Evolutionary conservation across 2,113 vertebrate species (phyloP).

Genomic region (Poicephalus gulielmi): DNA sequence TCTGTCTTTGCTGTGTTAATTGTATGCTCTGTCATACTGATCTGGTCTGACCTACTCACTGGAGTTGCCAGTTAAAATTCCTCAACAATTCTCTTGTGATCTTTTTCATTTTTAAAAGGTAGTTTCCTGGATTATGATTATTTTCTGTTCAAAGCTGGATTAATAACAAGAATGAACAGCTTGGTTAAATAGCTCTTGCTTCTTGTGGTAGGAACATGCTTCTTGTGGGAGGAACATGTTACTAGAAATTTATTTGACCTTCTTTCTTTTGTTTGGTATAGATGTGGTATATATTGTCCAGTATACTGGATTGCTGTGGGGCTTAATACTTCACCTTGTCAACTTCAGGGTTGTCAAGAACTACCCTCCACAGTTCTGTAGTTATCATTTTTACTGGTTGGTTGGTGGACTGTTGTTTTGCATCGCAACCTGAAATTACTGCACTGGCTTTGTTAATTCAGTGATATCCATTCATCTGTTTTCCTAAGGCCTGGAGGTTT

Average conservation of each 20-base stretch:
- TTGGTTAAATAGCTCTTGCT: background rate
- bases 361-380: accelerated
- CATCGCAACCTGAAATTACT: background rate
- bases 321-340: background rate
- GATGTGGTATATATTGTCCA: background rate
- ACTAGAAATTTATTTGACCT: background rate
- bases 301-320: background rate
- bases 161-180: background rate
- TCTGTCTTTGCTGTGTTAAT: background rate
- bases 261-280: background rate
- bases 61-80: background rate
- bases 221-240: background rate
- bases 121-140: background rate
- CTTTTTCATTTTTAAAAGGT: background rate
- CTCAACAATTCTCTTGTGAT: background rate
- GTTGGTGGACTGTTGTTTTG: background rate
- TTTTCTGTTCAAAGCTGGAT: background rate
- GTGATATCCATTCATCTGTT: background rate
- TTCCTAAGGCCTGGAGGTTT: background rate
- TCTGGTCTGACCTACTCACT: background rate
- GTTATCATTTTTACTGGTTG: background rate
- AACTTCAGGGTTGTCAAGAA: background rate
- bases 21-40: background rate
- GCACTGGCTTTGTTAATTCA: background rate
- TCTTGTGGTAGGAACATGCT: background rate